These are phyloP conservation scores for Synergus laeviventris DNA, from an alignment of 2,888 invertebrate genomes.

Conservation along the genomic window DNA sequence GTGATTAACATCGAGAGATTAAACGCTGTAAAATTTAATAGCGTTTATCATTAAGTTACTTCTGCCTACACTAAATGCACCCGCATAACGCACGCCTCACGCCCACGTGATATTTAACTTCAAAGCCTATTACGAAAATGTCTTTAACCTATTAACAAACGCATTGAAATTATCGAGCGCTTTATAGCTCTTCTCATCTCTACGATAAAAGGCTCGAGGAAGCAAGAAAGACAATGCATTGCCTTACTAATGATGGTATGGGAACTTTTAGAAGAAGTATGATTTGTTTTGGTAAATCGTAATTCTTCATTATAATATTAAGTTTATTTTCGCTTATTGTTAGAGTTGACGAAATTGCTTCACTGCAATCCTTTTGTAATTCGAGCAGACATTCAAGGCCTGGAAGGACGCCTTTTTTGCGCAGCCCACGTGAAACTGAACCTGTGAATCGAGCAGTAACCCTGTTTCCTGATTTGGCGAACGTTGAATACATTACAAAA, in stretches of 20 bases:
- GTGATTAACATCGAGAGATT: constrained; percentile 14
- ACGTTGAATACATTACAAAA: not conserved
- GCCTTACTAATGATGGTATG: constrained; percentile 11
- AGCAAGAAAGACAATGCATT: not conserved
- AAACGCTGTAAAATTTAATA: constrained; percentile 9
- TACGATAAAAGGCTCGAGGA: not conserved
- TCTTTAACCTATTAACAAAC: not conserved
- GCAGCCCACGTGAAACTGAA: constrained; percentile 26
- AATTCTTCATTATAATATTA: not conserved
- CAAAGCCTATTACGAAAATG: constrained; percentile 21
- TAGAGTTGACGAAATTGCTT: not conserved
- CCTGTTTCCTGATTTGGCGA: constrained; percentile 26
- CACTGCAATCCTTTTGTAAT: not conserved
- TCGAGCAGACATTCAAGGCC: not conserved
- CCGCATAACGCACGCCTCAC: constrained; percentile 30
- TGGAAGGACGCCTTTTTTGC: constrained; percentile 10
- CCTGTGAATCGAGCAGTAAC: constrained; percentile 17
- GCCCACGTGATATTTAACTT: constrained; percentile 20
- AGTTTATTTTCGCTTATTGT: not conserved
- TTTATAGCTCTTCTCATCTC: not conserved
- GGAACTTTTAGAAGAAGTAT: not conserved
- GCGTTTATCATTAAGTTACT: constrained; percentile 8
- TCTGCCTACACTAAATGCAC: constrained; percentile 15
- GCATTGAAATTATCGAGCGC: not conserved
- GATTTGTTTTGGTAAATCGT: no score